Evolutionary conservation across 2,113 vertebrate species (phyloP).

Genomic region (Cyprinus carpio): DNA sequence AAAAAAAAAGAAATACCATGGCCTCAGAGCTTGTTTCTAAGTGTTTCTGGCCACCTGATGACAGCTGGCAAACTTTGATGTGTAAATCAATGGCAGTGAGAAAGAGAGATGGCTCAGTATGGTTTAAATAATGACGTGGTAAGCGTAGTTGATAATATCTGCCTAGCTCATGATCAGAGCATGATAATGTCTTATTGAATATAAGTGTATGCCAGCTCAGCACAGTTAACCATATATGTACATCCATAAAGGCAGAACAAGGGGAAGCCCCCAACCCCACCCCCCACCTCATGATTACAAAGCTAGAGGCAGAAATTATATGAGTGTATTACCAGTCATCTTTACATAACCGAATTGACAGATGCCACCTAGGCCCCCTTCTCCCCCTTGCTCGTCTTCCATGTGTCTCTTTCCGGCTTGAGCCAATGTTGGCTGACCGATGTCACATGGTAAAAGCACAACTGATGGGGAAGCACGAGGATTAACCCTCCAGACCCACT

Average conservation of each 20-base stretch:
- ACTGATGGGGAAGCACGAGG: slow-evolving; percentile 69
- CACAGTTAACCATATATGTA: slow-evolving; percentile 29
- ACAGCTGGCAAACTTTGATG: slow-evolving; percentile 4
- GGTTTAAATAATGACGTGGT: not conserved
- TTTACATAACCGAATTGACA: slow-evolving; percentile 77
- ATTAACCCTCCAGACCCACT: slow-evolving; percentile 75
- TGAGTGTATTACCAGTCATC: slow-evolving; percentile 68
- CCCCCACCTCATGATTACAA: slow-evolving; percentile 56
- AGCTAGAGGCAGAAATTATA: slow-evolving; percentile 50
- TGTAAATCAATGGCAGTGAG: not conserved
- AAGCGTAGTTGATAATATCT: not conserved
- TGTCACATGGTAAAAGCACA: slow-evolving; percentile 77
- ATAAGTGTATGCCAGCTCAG: slow-evolving; percentile 11
- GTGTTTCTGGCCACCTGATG: not conserved
- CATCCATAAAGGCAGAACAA: slow-evolving; percentile 6
- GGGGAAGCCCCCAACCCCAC: slow-evolving; percentile 58
- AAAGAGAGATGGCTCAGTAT: not conserved
- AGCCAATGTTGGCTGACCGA: slow-evolving; percentile 69
- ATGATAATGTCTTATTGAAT: slow-evolving; percentile 3
- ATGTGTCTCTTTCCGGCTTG: slow-evolving; percentile 54
- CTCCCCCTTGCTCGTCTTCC: slow-evolving; percentile 55
- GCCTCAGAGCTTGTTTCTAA: not conserved
- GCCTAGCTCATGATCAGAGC: not conserved
- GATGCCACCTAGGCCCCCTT: slow-evolving; percentile 56
- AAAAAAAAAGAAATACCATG: not conserved